phyloP scores from a whole-genome alignment of 2,888 invertebrate genomes.

The Drosophila merina region DNA sequence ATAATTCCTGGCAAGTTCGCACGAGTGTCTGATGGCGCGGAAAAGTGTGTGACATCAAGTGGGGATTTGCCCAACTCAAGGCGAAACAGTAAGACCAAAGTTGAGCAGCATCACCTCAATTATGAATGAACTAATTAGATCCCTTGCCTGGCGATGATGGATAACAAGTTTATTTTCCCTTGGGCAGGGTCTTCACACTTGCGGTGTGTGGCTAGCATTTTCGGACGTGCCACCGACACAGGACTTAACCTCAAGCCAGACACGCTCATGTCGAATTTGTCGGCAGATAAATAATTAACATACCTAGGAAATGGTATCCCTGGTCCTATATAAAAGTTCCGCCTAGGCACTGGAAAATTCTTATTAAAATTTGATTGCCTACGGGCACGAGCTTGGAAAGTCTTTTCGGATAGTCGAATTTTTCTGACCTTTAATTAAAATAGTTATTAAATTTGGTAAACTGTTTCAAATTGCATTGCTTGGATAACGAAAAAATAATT shows the following conservation, averaged over 20 bases:
- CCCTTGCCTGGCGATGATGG: conserved; percentile 29
- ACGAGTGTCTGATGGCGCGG: conserved; percentile 54
- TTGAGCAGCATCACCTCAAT: conserved; percentile 57
- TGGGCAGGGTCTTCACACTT: conserved; percentile 59
- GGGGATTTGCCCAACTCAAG: conserved; percentile 19
- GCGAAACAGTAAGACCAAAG: conserved; percentile 15
- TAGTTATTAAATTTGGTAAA: too few relatives aligned
- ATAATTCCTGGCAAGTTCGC: conserved; percentile 47
- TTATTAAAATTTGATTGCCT: conserved; percentile 35
- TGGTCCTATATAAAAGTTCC: background rate
- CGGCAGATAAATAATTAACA: conserved; percentile 63
- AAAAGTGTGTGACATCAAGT: conserved; percentile 41
- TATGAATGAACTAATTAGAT: conserved; percentile 75
- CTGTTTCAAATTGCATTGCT: too few relatives aligned
- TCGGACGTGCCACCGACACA: conserved; percentile 19
- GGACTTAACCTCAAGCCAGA: conserved; percentile 19
- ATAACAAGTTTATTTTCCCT: conserved; percentile 34
- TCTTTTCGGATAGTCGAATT: conserved; percentile 15
- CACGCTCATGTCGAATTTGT: conserved; percentile 40
- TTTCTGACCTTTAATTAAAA: conserved; percentile 5
- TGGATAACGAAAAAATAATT: too few relatives aligned
- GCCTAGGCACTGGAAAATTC: conserved; percentile 12
- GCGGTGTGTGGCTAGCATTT: conserved; percentile 31
- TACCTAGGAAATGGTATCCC: conserved; percentile 7
- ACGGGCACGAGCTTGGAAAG: conserved; percentile 27